Base-by-base conservation (phyloP, 2,888 invertebrate genomes). In the Chymomyza amoena region DNA sequence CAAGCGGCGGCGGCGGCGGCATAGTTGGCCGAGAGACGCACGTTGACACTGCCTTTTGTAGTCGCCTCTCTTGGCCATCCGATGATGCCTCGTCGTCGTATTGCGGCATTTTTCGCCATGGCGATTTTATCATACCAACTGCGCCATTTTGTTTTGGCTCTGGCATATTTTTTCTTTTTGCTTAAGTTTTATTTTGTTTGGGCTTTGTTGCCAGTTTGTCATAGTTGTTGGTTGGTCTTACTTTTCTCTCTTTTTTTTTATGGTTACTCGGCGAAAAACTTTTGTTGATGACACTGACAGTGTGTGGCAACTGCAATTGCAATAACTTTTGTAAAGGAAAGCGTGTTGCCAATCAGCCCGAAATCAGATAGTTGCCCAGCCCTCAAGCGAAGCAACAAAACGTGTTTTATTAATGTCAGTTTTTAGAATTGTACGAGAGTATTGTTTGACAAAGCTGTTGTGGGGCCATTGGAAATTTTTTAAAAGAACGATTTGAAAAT, bases 151-250 rank as follows among this genome's bases (percentile, higher is more conserved):
- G 54, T 25, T 66, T 65, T 32, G 32, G 18, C 45, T 20, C n/a
- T 61, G 39, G 13, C 13, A 28, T 51, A 36, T 64, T 32, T 39
- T n/a, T n/a, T n/a, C n/a, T 18, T 32, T 32, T 32, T 32, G 32
- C 32, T 32, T 7, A 32, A 54, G 52, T 18, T 57, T 18, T 25
- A 20, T 18, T 25, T 69, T 45, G 57, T 60, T 16, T 20, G 61
- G 61, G 59, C 68, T 68, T 62, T 61, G 59, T 63, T 45, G 54
- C 32, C n/a, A 57, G 61, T 63, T 66, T 68, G 59, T 69, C 25
- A 64, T 62, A 70, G 61, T 73, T n/a, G n/a, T n/a, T n/a, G n/a
- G n/a, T n/a, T 68, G 16, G 60, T 32, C 54, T 54, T 60, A n/a
- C 39, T 45, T 15, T 36, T 60, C 60, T 57, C 7, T n/a, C n/a